Evolutionary conservation across 2,797 vertebrate species (phyloP).

Genomic region (Halcyon chelicuti): DNA sequence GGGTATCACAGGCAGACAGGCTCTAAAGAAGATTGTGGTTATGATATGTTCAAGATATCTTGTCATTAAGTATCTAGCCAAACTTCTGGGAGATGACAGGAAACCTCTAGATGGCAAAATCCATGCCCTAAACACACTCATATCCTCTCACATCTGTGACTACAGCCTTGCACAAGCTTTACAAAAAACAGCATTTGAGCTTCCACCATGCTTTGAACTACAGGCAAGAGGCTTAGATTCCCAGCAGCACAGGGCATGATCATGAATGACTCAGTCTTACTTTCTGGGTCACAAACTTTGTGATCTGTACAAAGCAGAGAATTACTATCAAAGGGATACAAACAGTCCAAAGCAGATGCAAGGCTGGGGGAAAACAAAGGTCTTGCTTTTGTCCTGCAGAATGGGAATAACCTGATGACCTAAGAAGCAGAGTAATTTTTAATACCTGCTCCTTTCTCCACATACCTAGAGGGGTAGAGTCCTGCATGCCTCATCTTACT

Average conservation of each 20-base stretch:
- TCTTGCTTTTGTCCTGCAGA: conserved; percentile 7
- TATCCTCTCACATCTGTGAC: neutral
- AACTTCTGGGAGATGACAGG: neutral
- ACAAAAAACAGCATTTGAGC: neutral
- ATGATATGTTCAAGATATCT: neutral
- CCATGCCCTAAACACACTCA: neutral
- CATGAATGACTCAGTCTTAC: neutral
- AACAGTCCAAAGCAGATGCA: conserved; percentile 23
- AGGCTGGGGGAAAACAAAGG: neutral
- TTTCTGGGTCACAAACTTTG: neutral
- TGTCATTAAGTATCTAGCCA: neutral
- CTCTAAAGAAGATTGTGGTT: neutral
- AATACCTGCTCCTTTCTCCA: conserved; percentile 51
- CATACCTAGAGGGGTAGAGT: conserved; percentile 72
- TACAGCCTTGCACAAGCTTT: neutral
- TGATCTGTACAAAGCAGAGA: neutral
- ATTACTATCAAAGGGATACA: conserved; percentile 29
- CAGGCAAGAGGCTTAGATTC: neutral
- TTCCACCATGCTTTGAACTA: neutral
- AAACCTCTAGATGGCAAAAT: neutral
- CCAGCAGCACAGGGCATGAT: neutral
- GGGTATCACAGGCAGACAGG: neutral
- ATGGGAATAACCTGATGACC: conserved; percentile 57
- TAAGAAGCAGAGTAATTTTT: conserved; percentile 22
- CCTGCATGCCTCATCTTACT: conserved; percentile 72